These are phyloP conservation scores for Tillus elongatus DNA, from an alignment of 2,888 invertebrate genomes.

Conservation along the genomic window DNA sequence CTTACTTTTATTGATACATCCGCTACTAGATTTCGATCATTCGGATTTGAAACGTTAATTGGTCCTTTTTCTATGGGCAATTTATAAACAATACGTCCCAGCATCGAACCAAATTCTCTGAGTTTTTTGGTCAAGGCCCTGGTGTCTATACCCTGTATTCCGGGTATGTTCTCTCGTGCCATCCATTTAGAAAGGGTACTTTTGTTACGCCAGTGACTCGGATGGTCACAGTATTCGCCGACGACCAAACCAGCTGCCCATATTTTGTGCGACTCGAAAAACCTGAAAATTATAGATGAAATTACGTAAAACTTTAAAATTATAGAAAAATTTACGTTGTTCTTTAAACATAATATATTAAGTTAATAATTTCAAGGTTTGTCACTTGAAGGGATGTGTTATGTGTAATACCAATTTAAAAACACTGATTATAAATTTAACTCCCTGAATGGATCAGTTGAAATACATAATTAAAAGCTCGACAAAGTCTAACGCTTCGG, in stretches of 20 bases:
- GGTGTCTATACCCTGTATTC: conserved; percentile 88
- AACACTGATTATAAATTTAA: too few relatives aligned
- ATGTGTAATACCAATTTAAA: too few relatives aligned
- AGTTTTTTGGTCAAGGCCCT: conserved; percentile 86
- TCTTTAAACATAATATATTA: too few relatives aligned
- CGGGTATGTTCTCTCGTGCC: conserved; percentile 67
- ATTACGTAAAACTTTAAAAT: not conserved
- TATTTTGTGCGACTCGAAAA: conserved; percentile 85
- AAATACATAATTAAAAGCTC: too few relatives aligned
- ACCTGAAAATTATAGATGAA: conserved; percentile 44
- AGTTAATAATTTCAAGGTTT: too few relatives aligned
- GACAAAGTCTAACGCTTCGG: too few relatives aligned
- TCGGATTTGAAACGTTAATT: conserved; percentile 66
- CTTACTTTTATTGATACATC: conserved; percentile 78
- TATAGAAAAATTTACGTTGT: not conserved
- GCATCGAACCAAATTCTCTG: conserved; percentile 69
- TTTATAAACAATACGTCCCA: conserved; percentile 57
- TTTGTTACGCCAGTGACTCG: conserved; percentile 83
- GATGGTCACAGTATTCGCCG: conserved; percentile 74
- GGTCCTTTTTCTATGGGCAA: conserved; percentile 42
- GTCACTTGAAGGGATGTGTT: too few relatives aligned
- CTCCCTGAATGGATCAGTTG: too few relatives aligned
- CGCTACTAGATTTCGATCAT: conserved; percentile 76
- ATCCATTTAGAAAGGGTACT: conserved; percentile 82
- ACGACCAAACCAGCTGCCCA: conserved; percentile 91